Evolutionary conservation across 2,888 invertebrate species (phyloP).

Genomic region (Sinohyriopsis cumingii): DNA sequence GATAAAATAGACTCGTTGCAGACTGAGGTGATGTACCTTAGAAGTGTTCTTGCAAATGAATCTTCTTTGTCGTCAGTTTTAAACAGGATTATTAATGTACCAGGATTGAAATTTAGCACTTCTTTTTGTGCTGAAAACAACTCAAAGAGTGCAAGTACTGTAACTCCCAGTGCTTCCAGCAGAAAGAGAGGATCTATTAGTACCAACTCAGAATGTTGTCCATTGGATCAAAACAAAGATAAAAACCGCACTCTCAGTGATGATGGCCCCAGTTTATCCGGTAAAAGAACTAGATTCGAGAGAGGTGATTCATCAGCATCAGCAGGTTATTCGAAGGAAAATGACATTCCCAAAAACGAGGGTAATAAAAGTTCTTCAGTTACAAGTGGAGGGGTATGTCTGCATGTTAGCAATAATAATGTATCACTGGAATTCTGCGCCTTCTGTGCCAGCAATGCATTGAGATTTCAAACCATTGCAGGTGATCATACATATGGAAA

Average conservation of each 20-base stretch:
- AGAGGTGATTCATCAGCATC: no score
- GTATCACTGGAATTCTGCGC: conserved; percentile 50
- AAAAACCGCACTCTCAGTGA: neutral
- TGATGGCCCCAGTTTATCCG: no score
- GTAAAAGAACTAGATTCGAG: no score
- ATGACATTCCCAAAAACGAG: no score
- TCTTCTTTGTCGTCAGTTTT: conserved; percentile 40
- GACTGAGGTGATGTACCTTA: conserved; percentile 43
- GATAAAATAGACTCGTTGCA: conserved; percentile 16
- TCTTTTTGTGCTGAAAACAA: conserved; percentile 18
- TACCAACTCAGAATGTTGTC: neutral
- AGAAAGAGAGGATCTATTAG: no score
- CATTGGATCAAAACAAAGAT: conserved; percentile 12
- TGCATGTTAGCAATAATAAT: conserved; percentile 43
- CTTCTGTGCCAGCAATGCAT: conserved; percentile 36
- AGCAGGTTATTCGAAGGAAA: no score
- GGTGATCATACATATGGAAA: conserved; percentile 39
- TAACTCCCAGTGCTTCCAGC: no score
- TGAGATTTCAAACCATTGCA: conserved; percentile 21
- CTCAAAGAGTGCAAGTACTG: no score
- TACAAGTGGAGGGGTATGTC: conserved; percentile 39
- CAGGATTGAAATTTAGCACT: conserved; percentile 39
- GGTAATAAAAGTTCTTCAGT: neutral
- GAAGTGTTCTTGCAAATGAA: conserved; percentile 51
- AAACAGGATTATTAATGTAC: conserved; percentile 36